Percentiles rank a stretch among this genome's conserved stretches.
Evolutionary conservation across 2,888 invertebrate genomes (phyloP).

Genomic region (Leptodirus hochenwartii): DNA sequence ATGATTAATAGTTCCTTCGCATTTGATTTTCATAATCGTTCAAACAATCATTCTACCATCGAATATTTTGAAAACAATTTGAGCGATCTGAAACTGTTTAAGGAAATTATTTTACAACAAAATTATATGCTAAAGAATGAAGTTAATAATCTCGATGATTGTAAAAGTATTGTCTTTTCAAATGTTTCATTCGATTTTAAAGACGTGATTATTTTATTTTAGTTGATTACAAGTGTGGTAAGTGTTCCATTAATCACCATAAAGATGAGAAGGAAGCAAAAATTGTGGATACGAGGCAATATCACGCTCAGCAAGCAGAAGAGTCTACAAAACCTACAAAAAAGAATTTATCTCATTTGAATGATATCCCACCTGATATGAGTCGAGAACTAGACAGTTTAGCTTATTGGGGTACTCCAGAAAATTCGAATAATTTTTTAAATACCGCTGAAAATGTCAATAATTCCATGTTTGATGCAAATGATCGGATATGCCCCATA

Average conservation of each 20-base stretch:
- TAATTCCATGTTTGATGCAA: slow-evolving; percentile 8
- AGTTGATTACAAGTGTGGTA: slow-evolving; percentile 30
- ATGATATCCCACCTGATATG: no score
- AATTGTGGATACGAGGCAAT: no score
- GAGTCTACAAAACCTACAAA: no score
- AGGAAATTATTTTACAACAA: slow-evolving; percentile 1
- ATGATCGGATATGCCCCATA: slow-evolving; percentile 53
- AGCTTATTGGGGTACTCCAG: slow-evolving; percentile 30
- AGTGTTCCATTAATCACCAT: no score
- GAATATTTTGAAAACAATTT: not conserved
- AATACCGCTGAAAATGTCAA: slow-evolving; percentile 22
- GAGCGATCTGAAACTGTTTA: slow-evolving; percentile 1
- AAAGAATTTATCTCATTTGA: no score
- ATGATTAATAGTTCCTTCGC: no score
- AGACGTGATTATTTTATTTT: slow-evolving; percentile 6
- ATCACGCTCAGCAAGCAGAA: no score
- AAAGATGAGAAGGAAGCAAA: no score
- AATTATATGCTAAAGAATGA: slow-evolving; percentile 22
- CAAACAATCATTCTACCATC: not conserved
- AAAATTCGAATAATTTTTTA: slow-evolving; percentile 26
- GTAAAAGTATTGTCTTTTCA: not conserved
- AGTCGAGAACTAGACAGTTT: slow-evolving; percentile 21
- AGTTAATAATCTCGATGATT: slow-evolving; percentile 34
- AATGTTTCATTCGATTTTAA: not conserved
- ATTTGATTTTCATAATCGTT: no score